phyloP scores from a whole-genome alignment of 1,140 invertebrate species.

The Eriocheir sinensis region DNA sequence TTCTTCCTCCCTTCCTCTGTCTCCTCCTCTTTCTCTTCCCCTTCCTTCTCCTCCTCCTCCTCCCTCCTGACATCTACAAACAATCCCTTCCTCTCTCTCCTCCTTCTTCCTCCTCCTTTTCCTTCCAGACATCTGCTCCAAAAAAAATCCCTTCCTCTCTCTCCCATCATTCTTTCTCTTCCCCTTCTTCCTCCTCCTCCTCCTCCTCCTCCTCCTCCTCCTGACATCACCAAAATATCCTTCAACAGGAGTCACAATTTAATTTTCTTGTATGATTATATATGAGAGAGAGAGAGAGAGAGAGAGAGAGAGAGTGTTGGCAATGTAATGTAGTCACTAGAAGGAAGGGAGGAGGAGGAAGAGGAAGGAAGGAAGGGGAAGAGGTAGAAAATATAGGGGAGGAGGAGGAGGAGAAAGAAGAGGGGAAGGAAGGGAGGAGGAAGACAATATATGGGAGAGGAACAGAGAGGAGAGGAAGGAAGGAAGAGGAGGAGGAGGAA shows the following conservation, averaged over 20 bases:
- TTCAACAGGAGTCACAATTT: too few relatives aligned
- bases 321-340: neutral
- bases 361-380: neutral
- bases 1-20: neutral
- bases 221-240: too few relatives aligned
- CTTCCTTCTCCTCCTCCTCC: neutral
- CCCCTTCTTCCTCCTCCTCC: too few relatives aligned
- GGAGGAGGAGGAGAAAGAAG: neutral
- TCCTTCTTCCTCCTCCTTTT: too few relatives aligned
- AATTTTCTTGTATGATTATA: too few relatives aligned
- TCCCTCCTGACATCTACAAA: neutral
- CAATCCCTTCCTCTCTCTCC: too few relatives aligned
- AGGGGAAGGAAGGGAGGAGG: neutral
- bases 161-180: too few relatives aligned
- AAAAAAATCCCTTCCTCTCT: too few relatives aligned
- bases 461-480: neutral
- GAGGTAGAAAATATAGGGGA: neutral
- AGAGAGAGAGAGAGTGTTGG: neutral
- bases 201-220: too few relatives aligned
- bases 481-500: neutral
- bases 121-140: too few relatives aligned
- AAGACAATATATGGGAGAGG: neutral
- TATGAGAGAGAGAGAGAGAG: neutral
- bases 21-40: neutral
- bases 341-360: neutral